Evolutionary conservation across 2,888 invertebrate genomes (phyloP).

Genomic region (Laspeyria flexula): DNA sequence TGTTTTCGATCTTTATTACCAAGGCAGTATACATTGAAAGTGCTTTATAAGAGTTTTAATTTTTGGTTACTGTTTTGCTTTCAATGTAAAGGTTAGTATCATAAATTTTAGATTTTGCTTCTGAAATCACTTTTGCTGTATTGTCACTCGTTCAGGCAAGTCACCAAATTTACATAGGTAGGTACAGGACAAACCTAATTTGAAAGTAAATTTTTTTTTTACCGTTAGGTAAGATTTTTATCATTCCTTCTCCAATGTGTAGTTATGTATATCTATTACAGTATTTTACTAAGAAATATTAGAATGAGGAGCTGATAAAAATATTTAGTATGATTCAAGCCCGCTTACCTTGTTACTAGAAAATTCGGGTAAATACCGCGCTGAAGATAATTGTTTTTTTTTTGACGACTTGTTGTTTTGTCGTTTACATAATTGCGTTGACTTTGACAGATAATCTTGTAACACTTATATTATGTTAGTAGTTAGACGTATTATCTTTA

Average conservation of each 20-base stretch:
- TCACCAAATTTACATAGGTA: conserved; percentile 18
- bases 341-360: too few species aligned
- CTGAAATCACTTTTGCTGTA: background rate
- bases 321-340: too few species aligned
- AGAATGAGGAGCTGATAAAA: too few species aligned
- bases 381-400: too few species aligned
- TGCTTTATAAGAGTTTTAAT: background rate
- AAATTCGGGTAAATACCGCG: too few species aligned
- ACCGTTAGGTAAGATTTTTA: background rate
- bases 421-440: too few species aligned
- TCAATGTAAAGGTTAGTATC: conserved; percentile 17
- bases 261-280: too few species aligned
- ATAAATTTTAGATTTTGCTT: background rate
- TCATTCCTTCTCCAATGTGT: background rate
- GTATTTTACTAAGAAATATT: too few species aligned
- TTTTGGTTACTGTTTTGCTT: conserved; percentile 1
- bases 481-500: too few species aligned
- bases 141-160: conserved; percentile 18
- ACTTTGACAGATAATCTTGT: too few species aligned
- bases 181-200: conserved; percentile 1
- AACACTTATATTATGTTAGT: too few species aligned
- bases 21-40: background rate
- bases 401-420: too few species aligned
- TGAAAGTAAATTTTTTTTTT: conserved; percentile 11
- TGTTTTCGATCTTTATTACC: background rate